Base-by-base conservation (phyloP, 2,888 invertebrate species). In the Calameuta filiformis region DNA sequence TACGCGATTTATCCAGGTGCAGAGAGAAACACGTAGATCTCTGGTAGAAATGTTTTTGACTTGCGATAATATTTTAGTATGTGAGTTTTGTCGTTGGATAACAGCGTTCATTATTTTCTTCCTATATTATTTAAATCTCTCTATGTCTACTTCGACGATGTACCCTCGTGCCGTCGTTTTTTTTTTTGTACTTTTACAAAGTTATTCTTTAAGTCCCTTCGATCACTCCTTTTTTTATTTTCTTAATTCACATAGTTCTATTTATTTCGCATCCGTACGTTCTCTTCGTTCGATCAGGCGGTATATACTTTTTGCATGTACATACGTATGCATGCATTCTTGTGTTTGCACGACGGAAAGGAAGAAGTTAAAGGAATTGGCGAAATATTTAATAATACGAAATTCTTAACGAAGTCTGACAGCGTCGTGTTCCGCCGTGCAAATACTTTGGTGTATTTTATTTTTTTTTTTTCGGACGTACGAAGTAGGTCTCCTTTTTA, bases 301-400 rank as follows among this genome's bases (percentile, higher is more conserved):
- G 82, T 79, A 76, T 80, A 77, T 80, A 79, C 79, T 76, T 78
- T 82, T 69, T 82, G 83, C 82, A 83, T 84, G 83, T 74, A 77
- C 78, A 75, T 76, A 77, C 73, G 79, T 81, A 80, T 83, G 87
- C 87, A 87, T 85, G 86, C 35, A 81, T 78, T 81, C 75, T 56
- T 80, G 76, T 80, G 85, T 83, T 81, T 79, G 79, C 82, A 81
- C 79, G 80, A 78, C 69, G 75, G 71, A 79, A 69, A 35, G 35
- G 23, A 37, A 68, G 35, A n/a, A 34, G 75, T 15, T 56, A 2
- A 9, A 6, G 56, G 0, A 56, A 56, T 56, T 23, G 40, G 15
- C 15, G 15, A 40, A 6, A 15, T 15, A 40, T 15, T 15, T 15
- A 6, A 40, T 15, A 40, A 4, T 6, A 40, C 15, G 2, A 40